Percentiles rank a stretch among this genome's conserved stretches.
These are phyloP conservation scores for Kradibia gibbosae DNA, from an alignment of 1,140 invertebrate species.

Conservation along the genomic window DNA sequence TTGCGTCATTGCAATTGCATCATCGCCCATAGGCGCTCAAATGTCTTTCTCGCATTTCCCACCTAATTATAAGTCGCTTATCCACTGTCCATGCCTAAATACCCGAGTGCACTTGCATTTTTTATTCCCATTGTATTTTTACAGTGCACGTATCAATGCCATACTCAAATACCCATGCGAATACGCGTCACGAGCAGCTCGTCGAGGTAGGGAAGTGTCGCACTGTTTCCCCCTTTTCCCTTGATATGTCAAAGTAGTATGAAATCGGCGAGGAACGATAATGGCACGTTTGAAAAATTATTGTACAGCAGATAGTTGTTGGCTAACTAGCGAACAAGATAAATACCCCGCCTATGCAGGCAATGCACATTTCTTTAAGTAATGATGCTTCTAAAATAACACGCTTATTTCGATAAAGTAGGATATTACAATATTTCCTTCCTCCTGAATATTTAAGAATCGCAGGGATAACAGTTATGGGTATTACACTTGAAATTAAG, in stretches of 20 bases:
- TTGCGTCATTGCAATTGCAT: conserved; percentile 16
- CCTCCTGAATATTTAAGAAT: conserved; percentile 7
- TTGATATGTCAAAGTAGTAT: conserved; percentile 23
- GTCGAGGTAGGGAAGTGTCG: not conserved
- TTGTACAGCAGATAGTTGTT: not conserved
- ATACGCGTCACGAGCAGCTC: not conserved
- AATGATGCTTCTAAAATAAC: not conserved
- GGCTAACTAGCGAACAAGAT: conserved; percentile 7
- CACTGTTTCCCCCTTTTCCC: not conserved
- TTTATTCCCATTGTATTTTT: conserved; percentile 10
- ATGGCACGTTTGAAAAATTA: conserved; percentile 28
- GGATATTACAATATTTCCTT: conserved; percentile 11
- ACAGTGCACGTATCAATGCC: not conserved
- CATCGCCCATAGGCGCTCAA: not conserved
- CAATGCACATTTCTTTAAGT: not conserved
- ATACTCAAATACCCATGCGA: not conserved
- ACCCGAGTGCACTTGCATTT: not conserved
- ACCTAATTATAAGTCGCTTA: conserved; percentile 38
- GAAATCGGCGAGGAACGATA: not conserved
- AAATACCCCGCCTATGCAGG: not conserved
- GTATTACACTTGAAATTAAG: conserved; percentile 7
- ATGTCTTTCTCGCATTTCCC: conserved; percentile 27
- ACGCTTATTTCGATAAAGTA: not conserved
- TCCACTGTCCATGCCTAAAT: not conserved
- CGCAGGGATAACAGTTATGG: not conserved